phyloP scores from a whole-genome alignment of 1,140 invertebrate genomes.

The Cotesia glomerata region DNA sequence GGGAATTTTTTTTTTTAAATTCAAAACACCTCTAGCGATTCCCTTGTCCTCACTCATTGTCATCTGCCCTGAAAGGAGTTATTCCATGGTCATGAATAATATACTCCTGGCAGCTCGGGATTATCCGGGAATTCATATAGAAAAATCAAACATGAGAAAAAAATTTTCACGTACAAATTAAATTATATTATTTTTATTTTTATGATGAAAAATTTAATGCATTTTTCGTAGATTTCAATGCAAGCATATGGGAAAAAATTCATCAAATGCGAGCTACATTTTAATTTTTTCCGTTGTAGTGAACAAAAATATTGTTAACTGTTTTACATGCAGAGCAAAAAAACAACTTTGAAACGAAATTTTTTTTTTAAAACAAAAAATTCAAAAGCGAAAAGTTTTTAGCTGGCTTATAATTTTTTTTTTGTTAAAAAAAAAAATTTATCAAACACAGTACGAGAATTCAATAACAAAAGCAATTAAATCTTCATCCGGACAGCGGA shows the following conservation, averaged over 20 bases:
- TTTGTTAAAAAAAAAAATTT: no score
- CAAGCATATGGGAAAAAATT: neutral
- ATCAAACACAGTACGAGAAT: no score
- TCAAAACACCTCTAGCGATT: constrained; percentile 19
- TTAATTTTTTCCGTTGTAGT: neutral
- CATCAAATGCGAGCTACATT: neutral
- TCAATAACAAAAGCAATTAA: no score
- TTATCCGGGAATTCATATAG: constrained; percentile 13
- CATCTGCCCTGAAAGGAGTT: constrained; percentile 21
- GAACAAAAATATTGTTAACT: no score
- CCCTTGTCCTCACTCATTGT: constrained; percentile 20
- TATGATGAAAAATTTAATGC: neutral
- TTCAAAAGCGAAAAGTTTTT: neutral
- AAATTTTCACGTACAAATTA: neutral
- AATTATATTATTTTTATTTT: neutral
- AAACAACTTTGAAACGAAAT: neutral
- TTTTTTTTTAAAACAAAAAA: neutral
- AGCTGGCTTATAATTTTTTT: no score
- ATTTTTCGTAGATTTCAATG: neutral
- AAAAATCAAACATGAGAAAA: constrained; percentile 11
- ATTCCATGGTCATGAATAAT: constrained; percentile 25
- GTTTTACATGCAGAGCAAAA: neutral
- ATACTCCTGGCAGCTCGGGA: constrained; percentile 12
- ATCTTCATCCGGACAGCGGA: no score
- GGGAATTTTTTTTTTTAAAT: constrained; percentile 2